Conservation (phyloP, 2,797 vertebrate genomes). For the Hylomyscus alleni region DNA sequence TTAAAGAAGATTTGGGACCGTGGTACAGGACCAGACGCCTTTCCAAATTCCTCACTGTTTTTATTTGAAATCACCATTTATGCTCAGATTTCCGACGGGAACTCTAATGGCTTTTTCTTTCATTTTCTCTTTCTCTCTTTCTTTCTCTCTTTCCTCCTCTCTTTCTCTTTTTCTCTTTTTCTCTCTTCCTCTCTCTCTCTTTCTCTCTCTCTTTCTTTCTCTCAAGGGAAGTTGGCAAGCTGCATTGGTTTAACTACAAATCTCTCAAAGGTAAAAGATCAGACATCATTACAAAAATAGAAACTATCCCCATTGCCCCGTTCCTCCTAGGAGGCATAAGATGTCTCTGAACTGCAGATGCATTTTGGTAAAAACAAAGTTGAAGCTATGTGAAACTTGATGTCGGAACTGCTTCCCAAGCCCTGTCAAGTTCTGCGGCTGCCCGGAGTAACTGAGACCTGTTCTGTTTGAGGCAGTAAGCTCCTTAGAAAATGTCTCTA, state of each 20-base stretch:
- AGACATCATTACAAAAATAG: constrained; percentile 77
- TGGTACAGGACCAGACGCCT: constrained; percentile 95
- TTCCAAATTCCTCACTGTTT: constrained; percentile 93
- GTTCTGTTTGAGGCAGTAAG: constrained; percentile 65
- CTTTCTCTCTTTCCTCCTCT: too few species aligned
- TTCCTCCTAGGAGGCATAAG: constrained; percentile 84
- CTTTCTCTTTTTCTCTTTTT: background rate
- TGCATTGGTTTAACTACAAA: constrained; percentile 78
- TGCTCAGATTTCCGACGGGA: constrained; percentile 92
- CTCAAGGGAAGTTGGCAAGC: constrained; percentile 78
- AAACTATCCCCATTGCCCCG: constrained; percentile 75
- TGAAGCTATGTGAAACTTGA: constrained; percentile 78
- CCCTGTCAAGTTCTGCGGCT: constrained; percentile 70
- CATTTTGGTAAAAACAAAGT: constrained; percentile 80
- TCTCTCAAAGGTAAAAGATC: constrained; percentile 83
- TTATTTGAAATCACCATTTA: constrained; percentile 93
- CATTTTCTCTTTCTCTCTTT: accelerated
- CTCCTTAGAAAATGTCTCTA: constrained; percentile 20
- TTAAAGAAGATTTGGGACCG: constrained; percentile 95
- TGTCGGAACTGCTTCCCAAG: constrained; percentile 75
- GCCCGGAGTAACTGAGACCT: constrained; percentile 65
- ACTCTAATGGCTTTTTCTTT: constrained; percentile 78
- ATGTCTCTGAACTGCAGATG: constrained; percentile 84
- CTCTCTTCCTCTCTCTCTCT: background rate
- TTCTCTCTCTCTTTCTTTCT: background rate